Percentiles rank a stretch among this genome's conserved stretches.
These are phyloP conservation scores for Allobates femoralis DNA, from an alignment of 2,797 vertebrate species.

Conservation along the genomic window DNA sequence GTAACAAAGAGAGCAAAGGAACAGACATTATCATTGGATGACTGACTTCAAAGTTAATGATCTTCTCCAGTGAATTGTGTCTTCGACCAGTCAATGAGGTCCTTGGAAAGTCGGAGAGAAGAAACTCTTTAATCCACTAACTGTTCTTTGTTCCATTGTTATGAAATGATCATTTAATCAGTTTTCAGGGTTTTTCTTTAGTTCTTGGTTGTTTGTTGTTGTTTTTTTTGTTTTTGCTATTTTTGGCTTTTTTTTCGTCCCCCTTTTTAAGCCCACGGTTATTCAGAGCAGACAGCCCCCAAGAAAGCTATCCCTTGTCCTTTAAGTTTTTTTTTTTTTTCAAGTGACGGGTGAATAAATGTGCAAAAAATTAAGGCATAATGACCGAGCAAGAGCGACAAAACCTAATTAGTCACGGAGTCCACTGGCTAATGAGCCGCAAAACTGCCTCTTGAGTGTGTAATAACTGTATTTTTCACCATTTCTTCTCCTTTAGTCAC, in stretches of 20 bases:
- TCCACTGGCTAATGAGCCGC: slow-evolving; percentile 97
- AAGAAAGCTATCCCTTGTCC: slow-evolving; percentile 79
- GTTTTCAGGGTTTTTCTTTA: slow-evolving; percentile 75
- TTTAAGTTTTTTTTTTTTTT: slow-evolving; percentile 76
- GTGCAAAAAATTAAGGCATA: slow-evolving; percentile 97
- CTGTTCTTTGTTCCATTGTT: slow-evolving; percentile 82
- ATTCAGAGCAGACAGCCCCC: slow-evolving; percentile 74
- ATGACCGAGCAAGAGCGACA: slow-evolving; percentile 94
- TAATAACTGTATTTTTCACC: slow-evolving; percentile 97
- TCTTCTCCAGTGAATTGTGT: slow-evolving; percentile 81
- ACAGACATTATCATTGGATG: slow-evolving; percentile 85
- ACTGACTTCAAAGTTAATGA: slow-evolving; percentile 88
- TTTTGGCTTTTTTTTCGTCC: slow-evolving; percentile 27
- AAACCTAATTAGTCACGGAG: slow-evolving; percentile 99
- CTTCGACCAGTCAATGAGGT: slow-evolving; percentile 80
- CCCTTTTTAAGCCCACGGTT: slow-evolving; percentile 70
- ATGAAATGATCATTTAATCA: slow-evolving; percentile 86
- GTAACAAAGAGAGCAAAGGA: slow-evolving; percentile 80
- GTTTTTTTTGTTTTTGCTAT: slow-evolving; percentile 64
- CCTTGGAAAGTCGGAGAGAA: slow-evolving; percentile 79
- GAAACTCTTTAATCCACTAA: slow-evolving; percentile 83
- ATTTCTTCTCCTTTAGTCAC: slow-evolving; percentile 94
- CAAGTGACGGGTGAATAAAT: slow-evolving; percentile 96
- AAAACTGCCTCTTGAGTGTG: slow-evolving; percentile 91
- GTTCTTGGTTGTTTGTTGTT: slow-evolving; percentile 57